These are phyloP conservation scores for Caenorhabditis elegans DNA, from an alignment of 1,140 invertebrate species.

Conservation along the genomic window DNA sequence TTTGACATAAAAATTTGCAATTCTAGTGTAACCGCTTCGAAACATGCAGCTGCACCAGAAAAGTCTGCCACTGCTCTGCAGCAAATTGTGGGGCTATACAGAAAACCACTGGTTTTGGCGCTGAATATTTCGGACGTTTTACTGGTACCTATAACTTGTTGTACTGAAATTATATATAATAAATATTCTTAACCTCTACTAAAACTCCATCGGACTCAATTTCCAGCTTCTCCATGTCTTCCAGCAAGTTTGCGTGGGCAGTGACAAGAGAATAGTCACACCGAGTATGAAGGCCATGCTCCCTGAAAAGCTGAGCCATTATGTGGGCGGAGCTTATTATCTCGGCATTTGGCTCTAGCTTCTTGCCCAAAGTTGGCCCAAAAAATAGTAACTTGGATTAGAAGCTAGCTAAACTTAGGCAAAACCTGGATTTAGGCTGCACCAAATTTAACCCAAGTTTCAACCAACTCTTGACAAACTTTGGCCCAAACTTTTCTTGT, in stretches of 20 bases:
- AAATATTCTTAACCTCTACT: no score
- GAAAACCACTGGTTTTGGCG: background rate
- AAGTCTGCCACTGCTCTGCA: constrained; percentile 31
- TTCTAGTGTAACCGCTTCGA: constrained; percentile 5
- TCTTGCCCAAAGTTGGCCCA: background rate
- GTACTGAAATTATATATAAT: no score
- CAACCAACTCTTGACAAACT: no score
- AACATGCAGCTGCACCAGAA: background rate
- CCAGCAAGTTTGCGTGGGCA: background rate
- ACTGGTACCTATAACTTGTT: background rate
- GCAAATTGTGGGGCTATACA: constrained; percentile 28
- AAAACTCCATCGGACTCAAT: background rate
- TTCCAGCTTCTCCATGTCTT: background rate
- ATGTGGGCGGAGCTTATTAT: no score
- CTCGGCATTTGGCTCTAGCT: no score
- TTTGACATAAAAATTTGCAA: no score
- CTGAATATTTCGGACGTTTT: background rate
- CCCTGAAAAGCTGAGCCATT: background rate
- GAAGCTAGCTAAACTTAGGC: no score
- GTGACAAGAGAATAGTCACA: background rate
- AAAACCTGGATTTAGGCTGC: no score
- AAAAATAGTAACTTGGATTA: background rate
- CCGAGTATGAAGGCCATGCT: background rate
- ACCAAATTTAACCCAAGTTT: no score
- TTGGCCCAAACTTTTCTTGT: no score